Conservation (phyloP, 2,797 vertebrate genomes). For the Fistularia tabacaria region DNA sequence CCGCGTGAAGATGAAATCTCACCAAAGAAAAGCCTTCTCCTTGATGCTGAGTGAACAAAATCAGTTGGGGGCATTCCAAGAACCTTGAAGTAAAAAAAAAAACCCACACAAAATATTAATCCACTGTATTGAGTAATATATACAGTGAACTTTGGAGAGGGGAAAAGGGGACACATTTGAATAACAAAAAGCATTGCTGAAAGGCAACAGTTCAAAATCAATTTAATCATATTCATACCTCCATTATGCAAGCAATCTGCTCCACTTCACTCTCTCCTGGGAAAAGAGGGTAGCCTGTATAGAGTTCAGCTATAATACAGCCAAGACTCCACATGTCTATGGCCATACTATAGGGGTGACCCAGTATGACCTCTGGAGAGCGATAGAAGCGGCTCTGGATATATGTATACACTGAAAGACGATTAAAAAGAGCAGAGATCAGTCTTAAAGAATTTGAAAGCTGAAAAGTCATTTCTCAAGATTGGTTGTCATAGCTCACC, state of each 20-base stretch:
- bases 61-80: constrained; percentile 86
- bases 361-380: constrained; percentile 92
- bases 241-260: constrained; percentile 94
- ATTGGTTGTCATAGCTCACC: constrained; percentile 63
- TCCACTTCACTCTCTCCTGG: constrained; percentile 90
- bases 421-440: neutral
- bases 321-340: constrained; percentile 98
- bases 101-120: neutral
- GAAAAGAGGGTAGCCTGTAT: constrained; percentile 88
- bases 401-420: constrained; percentile 84
- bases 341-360: constrained; percentile 88
- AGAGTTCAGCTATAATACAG: constrained; percentile 89
- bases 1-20: constrained; percentile 43
- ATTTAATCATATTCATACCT: constrained; percentile 70
- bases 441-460: neutral
- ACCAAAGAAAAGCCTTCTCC: constrained; percentile 88
- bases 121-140: neutral
- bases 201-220: too few species aligned
- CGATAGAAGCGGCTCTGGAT: constrained; percentile 95
- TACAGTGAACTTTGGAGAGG: neutral
- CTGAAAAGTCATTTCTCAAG: too few species aligned
- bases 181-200: neutral
- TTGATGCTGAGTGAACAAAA: constrained; percentile 86
- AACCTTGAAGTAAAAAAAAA: constrained; percentile 72
- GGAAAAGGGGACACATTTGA: neutral